A percentile compares a stretch with the other conserved stretches of the same genome.
Conservation (phyloP, 1,140 invertebrate species). For the Trichonephila inaurata region DNA sequence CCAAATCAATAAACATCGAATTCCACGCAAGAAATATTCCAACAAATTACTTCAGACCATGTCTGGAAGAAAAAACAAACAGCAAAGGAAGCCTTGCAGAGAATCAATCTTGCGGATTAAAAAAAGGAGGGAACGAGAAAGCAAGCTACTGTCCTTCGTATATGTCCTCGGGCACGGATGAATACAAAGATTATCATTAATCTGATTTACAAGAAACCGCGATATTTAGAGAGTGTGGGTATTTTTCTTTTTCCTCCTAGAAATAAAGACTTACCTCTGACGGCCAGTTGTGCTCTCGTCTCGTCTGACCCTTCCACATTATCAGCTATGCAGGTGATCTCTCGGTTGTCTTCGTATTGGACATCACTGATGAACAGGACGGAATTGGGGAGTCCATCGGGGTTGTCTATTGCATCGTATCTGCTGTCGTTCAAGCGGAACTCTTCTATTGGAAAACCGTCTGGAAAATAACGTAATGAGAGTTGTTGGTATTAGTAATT, state of each 20-base stretch:
- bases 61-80: neutral
- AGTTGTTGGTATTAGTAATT: no score
- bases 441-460: conserved; percentile 40
- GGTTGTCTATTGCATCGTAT: neutral
- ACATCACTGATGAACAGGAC: conserved; percentile 29
- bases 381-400: neutral
- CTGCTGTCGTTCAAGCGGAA: conserved; percentile 23
- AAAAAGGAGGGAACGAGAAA: neutral
- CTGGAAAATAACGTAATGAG: neutral
- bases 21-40: neutral
- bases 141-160: neutral
- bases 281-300: neutral
- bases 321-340: conserved; percentile 24
- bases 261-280: conserved; percentile 43
- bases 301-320: conserved; percentile 27
- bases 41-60: neutral
- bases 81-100: neutral
- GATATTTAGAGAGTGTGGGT: neutral
- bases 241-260: neutral
- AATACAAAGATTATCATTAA: neutral
- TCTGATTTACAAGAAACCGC: conserved; percentile 20
- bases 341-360: conserved; percentile 14
- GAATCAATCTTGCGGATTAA: conserved; percentile 17
- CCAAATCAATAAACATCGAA: neutral
- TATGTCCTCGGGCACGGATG: neutral